phyloP scores from a whole-genome alignment of 2,888 invertebrate genomes.

The Argyresthia albistria region DNA sequence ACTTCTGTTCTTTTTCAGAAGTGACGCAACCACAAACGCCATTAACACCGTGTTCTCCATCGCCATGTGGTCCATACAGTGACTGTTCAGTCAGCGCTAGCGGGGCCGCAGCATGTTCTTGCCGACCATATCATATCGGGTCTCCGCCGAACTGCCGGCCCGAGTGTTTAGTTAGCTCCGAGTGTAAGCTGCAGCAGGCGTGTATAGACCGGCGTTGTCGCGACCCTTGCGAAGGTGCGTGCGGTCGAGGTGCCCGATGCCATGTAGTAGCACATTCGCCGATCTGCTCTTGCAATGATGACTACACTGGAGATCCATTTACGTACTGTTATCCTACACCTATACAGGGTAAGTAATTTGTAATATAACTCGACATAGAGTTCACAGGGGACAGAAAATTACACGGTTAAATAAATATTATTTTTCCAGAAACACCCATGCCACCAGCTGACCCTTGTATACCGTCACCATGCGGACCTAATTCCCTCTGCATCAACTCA shows the following conservation, averaged over 20 bases:
- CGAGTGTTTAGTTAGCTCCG: conserved; percentile 81
- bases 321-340: conserved; percentile 73
- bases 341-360: conserved; percentile 8
- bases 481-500: conserved; percentile 75
- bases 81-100: conserved; percentile 66
- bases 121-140: conserved; percentile 80
- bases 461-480: conserved; percentile 79
- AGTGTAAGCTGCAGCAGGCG: conserved; percentile 77
- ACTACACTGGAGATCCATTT: conserved; percentile 81
- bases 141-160: conserved; percentile 82
- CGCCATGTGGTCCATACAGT: conserved; percentile 85
- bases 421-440: conserved; percentile 27
- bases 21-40: conserved; percentile 15
- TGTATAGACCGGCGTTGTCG: conserved; percentile 81
- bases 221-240: conserved; percentile 83
- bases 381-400: background rate
- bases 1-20: background rate
- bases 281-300: conserved; percentile 79
- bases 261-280: conserved; percentile 83
- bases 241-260: conserved; percentile 80
- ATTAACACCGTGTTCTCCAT: conserved; percentile 76
- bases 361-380: background rate
- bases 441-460: conserved; percentile 70
- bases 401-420: conserved; percentile 5
- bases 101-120: conserved; percentile 78